Evolutionary conservation across 2,888 invertebrate species (phyloP), one percentile per base, ranked within the genome.

Genomic region (Agonopterix heracliana): DNA sequence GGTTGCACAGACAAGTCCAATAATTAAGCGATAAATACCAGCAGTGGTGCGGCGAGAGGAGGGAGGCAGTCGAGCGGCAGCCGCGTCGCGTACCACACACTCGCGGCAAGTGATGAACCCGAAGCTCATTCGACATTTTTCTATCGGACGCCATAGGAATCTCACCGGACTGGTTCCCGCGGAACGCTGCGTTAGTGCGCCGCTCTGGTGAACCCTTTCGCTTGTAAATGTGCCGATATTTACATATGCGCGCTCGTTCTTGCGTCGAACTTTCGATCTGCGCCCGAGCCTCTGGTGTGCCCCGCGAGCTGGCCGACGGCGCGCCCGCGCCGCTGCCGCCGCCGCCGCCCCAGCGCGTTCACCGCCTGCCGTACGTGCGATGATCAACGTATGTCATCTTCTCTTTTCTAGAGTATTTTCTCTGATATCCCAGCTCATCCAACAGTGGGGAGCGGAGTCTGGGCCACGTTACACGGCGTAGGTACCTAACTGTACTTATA

Each of bases 111-210:
- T 80, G 83, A 82, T 82, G 81, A 74, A 78, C 75, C 77, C 68
- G 68, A 78, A 77, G 78, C 75, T 79, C 68, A 71, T 78, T 82
- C 89, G 86, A 90, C 89, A 90, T 90, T 90, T 90, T 90, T 90
- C 89, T 85, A 85, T 85, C 87, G 85, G 87, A 89, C 89, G 85
- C 86, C 86, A 86, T 89, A 90, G 90, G 90, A 90, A 91, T 90
- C 90, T 89, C 84, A 89, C 90, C 90, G 90, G 89, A 91, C 91
- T 89, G 90, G 91, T 91, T 91, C 89, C 86, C 83, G 82, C 85
- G 81, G 81, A 84, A 81, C 83, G 76, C 83, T 79, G 80, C 84
- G 85, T 84, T 82, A 87, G 84, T 84, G 86, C 85, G 85, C 83
- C 87, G 84, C 83, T 86, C 81, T 80, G 86, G 87, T 88, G 87